Conservation (phyloP, 1,140 invertebrate genomes). For the Platyura marginata region DNA sequence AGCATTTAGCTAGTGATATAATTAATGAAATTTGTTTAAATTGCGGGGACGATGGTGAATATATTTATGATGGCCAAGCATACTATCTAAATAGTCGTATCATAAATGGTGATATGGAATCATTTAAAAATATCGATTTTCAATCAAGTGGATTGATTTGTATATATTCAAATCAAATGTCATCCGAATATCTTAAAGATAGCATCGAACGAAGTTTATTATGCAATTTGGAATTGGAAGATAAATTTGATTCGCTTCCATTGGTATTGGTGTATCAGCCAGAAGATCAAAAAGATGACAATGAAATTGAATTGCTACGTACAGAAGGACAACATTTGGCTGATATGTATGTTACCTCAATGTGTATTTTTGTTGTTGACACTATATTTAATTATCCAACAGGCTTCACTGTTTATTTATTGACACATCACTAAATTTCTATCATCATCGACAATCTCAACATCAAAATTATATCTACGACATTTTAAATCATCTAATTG, state of each 20-base stretch:
- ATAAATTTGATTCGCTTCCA: constrained; percentile 65
- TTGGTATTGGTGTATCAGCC: constrained; percentile 81
- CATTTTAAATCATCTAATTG: constrained; percentile 21
- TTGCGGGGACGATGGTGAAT: constrained; percentile 59
- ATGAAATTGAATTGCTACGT: constrained; percentile 59
- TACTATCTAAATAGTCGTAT: constrained; percentile 72
- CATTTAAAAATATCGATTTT: constrained; percentile 24
- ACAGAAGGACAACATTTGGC: constrained; percentile 82
- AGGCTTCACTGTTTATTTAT: constrained; percentile 19
- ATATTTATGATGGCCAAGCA: constrained; percentile 63
- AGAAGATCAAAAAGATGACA: constrained; percentile 67
- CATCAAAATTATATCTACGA: constrained; percentile 24
- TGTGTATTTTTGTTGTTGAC: neutral
- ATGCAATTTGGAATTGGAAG: constrained; percentile 79
- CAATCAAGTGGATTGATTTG: constrained; percentile 48
- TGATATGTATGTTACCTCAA: constrained; percentile 43
- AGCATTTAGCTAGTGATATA: constrained; percentile 59
- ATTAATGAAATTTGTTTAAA: constrained; percentile 45
- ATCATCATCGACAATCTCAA: constrained; percentile 16
- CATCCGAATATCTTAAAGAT: constrained; percentile 79
- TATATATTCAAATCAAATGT: constrained; percentile 79
- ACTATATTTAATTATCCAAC: neutral
- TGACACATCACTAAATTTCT: constrained; percentile 8
- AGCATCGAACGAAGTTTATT: constrained; percentile 82
- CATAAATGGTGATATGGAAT: constrained; percentile 55